phyloP scores from a whole-genome alignment of 2,113 vertebrate species.

The Seriola rivoliana region DNA sequence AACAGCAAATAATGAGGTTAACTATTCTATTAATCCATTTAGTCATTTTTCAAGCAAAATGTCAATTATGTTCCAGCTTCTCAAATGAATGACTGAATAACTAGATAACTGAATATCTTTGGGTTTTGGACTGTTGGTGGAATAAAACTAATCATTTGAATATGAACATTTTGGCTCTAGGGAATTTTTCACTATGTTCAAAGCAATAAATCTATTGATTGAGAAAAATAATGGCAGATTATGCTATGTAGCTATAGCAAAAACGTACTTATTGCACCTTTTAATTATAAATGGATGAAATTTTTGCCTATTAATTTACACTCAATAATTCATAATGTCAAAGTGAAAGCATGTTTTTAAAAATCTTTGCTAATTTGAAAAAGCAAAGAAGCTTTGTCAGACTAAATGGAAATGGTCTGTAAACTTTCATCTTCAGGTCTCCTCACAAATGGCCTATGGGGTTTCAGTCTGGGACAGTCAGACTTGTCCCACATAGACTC shows the following conservation, averaged over 20 bases:
- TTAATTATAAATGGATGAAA: too few relatives aligned
- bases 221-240: too few relatives aligned
- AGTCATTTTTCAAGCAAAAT: not conserved
- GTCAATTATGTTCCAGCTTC: not conserved
- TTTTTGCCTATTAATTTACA: not conserved
- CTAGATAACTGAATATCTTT: too few relatives aligned
- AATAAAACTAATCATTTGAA: too few relatives aligned
- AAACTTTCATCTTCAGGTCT: not conserved
- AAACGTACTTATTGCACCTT: too few relatives aligned
- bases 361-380: not conserved
- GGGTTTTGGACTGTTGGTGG: too few relatives aligned
- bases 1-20: not conserved
- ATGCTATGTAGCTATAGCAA: too few relatives aligned
- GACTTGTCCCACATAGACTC: not conserved
- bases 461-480: not conserved
- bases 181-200: too few relatives aligned
- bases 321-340: not conserved
- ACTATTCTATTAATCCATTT: not conserved
- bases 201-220: too few relatives aligned
- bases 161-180: too few relatives aligned
- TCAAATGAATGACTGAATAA: not conserved
- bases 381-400: not conserved
- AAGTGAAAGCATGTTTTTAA: not conserved
- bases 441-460: not conserved
- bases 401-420: not conserved